Evolutionary conservation across 2,888 invertebrate species (phyloP).

Genomic region (Kryphioiulus occultus): DNA sequence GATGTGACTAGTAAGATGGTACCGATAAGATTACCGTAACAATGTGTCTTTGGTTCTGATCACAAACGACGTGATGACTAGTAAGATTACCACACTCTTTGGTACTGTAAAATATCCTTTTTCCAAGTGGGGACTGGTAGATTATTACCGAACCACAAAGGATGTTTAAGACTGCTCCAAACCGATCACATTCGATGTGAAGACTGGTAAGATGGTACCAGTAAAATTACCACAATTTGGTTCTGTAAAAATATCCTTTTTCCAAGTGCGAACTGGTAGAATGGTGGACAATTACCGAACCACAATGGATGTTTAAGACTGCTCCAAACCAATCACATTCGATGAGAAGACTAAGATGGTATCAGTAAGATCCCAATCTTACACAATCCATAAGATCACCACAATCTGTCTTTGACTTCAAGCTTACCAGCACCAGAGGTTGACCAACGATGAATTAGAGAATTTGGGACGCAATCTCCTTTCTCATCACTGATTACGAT

Average conservation of each 20-base stretch:
- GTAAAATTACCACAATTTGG: too few relatives aligned
- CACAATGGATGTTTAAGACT: not conserved
- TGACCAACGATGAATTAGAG: not conserved
- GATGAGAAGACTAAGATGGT: not conserved
- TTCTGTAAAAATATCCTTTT: too few relatives aligned
- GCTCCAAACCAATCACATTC: not conserved
- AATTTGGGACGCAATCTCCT: not conserved
- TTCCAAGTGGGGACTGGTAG: too few relatives aligned
- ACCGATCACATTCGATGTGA: too few relatives aligned
- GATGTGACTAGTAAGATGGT: too few relatives aligned
- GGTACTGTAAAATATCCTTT: too few relatives aligned
- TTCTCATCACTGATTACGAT: not conserved
- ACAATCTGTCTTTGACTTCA: not conserved
- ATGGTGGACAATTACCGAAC: not conserved
- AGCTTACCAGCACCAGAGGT: not conserved
- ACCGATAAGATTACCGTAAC: too few relatives aligned
- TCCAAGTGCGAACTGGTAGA: too few relatives aligned
- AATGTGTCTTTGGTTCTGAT: too few relatives aligned
- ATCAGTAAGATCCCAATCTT: not conserved
- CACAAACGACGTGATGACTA: too few relatives aligned
- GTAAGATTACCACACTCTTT: too few relatives aligned
- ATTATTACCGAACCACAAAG: not conserved
- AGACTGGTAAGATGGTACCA: too few relatives aligned
- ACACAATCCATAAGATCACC: not conserved
- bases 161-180: not conserved